These are phyloP conservation scores for Sciurus niger DNA, from an alignment of 2,113 vertebrate species.

Conservation along the genomic window DNA sequence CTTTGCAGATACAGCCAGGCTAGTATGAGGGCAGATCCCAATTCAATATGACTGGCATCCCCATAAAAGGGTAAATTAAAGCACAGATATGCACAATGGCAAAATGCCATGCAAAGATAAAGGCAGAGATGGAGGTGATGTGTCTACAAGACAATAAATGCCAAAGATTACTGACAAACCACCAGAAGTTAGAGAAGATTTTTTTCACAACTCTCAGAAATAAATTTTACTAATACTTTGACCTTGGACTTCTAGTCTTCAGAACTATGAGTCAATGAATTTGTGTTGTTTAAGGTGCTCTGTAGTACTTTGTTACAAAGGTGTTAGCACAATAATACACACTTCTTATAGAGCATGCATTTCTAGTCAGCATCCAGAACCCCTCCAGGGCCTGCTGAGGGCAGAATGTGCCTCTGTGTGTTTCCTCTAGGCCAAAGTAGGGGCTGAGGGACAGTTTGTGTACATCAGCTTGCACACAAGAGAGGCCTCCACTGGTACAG, in stretches of 20 bases:
- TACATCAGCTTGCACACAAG: no score
- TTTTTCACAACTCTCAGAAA: no score
- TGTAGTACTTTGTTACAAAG: no score
- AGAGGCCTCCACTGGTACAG: neutral
- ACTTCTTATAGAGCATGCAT: no score
- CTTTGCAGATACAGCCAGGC: slow-evolving; percentile 17
- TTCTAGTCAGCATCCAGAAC: neutral
- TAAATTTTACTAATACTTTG: no score
- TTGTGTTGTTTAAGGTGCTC: no score
- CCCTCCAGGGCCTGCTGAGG: neutral
- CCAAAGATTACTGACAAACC: neutral
- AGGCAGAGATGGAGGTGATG: neutral
- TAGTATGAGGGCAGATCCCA: neutral
- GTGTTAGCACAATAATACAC: no score
- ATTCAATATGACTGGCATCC: neutral
- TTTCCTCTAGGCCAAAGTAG: neutral
- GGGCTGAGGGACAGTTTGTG: neutral
- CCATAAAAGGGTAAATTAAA: neutral
- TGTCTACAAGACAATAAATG: neutral
- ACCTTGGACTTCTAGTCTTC: no score
- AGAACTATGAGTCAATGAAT: no score
- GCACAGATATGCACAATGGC: neutral
- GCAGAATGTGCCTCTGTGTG: neutral
- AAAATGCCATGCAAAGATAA: neutral
- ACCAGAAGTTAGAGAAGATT: neutral